A percentile compares a stretch with the other conserved stretches of the same genome.
Evolutionary conservation across 2,797 vertebrate genomes (phyloP).

Genomic region (Malurus leucopterus): DNA sequence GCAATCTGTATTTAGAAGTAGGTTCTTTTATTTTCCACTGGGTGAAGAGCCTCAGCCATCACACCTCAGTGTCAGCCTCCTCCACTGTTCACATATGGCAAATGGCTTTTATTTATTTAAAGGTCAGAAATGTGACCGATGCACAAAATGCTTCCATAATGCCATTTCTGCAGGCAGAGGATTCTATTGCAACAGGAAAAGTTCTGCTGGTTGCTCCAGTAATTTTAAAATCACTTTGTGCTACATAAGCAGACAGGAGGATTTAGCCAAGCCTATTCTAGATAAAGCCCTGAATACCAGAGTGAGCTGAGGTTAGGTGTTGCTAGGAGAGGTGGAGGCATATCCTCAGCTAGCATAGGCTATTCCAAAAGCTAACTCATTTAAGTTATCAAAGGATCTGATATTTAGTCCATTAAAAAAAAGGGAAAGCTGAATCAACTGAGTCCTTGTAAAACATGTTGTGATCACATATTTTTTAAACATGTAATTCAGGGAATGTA

Average conservation of each 20-base stretch:
- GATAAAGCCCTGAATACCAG: neutral
- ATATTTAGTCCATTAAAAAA: neutral
- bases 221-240: neutral
- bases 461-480: neutral
- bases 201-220: neutral
- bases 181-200: neutral
- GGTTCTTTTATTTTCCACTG: neutral
- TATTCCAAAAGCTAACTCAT: neutral
- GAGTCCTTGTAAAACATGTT: neutral
- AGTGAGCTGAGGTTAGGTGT: neutral
- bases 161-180: neutral
- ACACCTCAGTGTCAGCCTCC: neutral
- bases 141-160: neutral
- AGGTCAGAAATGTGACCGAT: neutral
- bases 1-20: neutral
- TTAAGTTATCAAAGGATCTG: neutral
- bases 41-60: neutral
- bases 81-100: neutral
- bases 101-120: neutral
- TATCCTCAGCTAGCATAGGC: neutral
- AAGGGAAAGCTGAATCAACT: neutral
- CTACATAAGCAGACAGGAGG: neutral
- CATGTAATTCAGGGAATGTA: neutral
- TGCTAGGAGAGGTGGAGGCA: neutral
- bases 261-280: neutral